Evolutionary conservation across 2,797 vertebrate species (phyloP), one percentile per base, ranked within the genome.

Genomic region (Oryzias sinensis): DNA sequence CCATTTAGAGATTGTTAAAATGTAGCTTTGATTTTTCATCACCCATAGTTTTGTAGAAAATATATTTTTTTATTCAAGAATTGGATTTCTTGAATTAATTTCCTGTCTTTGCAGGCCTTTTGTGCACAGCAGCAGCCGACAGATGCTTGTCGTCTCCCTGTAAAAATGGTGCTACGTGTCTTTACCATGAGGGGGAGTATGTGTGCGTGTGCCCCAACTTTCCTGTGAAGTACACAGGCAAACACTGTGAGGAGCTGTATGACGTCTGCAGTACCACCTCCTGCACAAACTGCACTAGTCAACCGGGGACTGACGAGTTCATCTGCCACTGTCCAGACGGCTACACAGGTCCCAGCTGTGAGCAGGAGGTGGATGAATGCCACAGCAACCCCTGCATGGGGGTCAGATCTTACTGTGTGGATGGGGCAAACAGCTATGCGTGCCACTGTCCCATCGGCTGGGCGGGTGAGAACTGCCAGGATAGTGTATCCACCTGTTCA

Each of bases 101-200:
- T 24, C 24, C 17, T 55, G 41, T 4, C 17, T 4, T 62, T 62
- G 2, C 67, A 89, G 88, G 88, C 8, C 20, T 88, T 2, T 80
- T 92, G 18, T 90, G 69, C 69, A 89, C 90, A 9, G 90, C 84
- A 14, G 74, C 76, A 3, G 77, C 77, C 2, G 83, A 91, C 3
- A 77, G 64, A 22, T 99, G 97, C 64, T 78, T 87, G 33, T 93
- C 91, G 0, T 90, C 86, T 3, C 93, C 94, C 0, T 98, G 96
- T 15, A 61, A 80, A 63, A 94, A 96, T 0, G 91, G 91, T 4
- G 93, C 88, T 13, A 88, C 78, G 25, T 98, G 97, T 62, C 15
- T 82, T 1, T 87, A 91, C 16, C 56, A 72, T 22, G 54, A 80
- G 18, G 77, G 7, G 0, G 84, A 91, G 61, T 94, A 95, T 29